Evolutionary conservation across 1,140 invertebrate species (phyloP), one percentile per base, ranked within the genome.

Genomic region (Drosophila gunungcola): DNA sequence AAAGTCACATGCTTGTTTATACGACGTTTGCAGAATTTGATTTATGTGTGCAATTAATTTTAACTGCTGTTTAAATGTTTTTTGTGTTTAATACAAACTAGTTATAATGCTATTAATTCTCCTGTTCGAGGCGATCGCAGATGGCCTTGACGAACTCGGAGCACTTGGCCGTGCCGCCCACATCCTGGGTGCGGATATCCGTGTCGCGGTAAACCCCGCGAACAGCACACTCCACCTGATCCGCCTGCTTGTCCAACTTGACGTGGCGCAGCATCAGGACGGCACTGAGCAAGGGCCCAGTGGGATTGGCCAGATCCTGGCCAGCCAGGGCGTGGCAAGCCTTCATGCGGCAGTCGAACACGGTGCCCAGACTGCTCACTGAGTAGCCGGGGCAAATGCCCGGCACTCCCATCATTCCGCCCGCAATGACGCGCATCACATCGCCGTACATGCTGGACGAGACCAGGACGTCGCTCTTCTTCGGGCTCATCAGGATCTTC

Each of bases 401-500:
- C 2, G 58, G 41, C 0, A 62, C 65, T 3, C 84, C 84, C 51
- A 73, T 74, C 25, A 89, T 90, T 39, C 42, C 61, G 11, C 77
- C 63, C 0, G 64, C 63, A 21, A 89, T 53, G 13, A 80, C 48
- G 1, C 75, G 48, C 7, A 89, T 51, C 0, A 90, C 80, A 46
- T 89, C 84, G 38, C 84, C 84, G 11, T 89, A 89, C 84, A 89
- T 89, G 51, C 84, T 89, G 27, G 85, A 89, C 3, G 85, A 73
- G 29, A 78, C 77, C 11, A 89, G 25, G 0, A 89, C 39, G 27
- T 89, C 84, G 16, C 38, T 43, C 7, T 3, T 10, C 0, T 74
- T 41, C 1, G 84, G 77, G 1, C 45, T n/a, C 73, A 78, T 63
- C 0, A 89, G 29, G 5, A 89, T 21, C 36, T 72, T 68, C n/a